Evolutionary conservation across 2,797 vertebrate species (phyloP).

Genomic region (Enteromius thamalakanensis): DNA sequence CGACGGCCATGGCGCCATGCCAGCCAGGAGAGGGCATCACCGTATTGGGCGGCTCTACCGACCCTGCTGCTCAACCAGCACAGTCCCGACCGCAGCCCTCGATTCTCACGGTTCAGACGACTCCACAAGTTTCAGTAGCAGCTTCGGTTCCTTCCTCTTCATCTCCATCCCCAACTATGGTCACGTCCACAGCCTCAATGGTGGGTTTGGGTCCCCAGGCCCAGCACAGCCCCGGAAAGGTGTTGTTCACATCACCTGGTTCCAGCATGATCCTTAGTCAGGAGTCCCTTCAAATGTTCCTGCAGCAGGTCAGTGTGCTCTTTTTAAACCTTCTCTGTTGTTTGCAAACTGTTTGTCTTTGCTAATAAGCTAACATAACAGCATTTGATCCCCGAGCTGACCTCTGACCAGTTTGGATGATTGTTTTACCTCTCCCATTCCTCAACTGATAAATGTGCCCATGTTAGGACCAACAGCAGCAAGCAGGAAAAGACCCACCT

Average conservation of each 20-base stretch:
- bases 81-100: slow-evolving; percentile 79
- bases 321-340: slow-evolving; percentile 9
- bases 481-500: slow-evolving; percentile 81
- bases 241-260: slow-evolving; percentile 84
- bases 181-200: slow-evolving; percentile 75
- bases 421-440: slow-evolving; percentile 71
- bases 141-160: slow-evolving; percentile 71
- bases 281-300: slow-evolving; percentile 93
- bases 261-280: slow-evolving; percentile 86
- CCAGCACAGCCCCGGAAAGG: slow-evolving; percentile 87
- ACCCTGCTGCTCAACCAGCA: slow-evolving; percentile 75
- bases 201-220: slow-evolving; percentile 77
- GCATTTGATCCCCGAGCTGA: slow-evolving; percentile 72
- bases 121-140: slow-evolving; percentile 75
- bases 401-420: slow-evolving; percentile 70
- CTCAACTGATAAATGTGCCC: slow-evolving; percentile 75
- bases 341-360: slow-evolving; percentile 61
- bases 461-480: slow-evolving; percentile 83
- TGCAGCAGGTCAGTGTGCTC: slow-evolving; percentile 86
- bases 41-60: slow-evolving; percentile 76
- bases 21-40: slow-evolving; percentile 74
- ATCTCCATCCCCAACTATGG: slow-evolving; percentile 73
- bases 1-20: slow-evolving; percentile 71
- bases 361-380: slow-evolving; percentile 65
- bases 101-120: slow-evolving; percentile 80